Percentiles rank a stretch among this genome's conserved stretches.
These are phyloP conservation scores for Polyergus mexicanus DNA, from an alignment of 1,140 invertebrate species.

Conservation along the genomic window DNA sequence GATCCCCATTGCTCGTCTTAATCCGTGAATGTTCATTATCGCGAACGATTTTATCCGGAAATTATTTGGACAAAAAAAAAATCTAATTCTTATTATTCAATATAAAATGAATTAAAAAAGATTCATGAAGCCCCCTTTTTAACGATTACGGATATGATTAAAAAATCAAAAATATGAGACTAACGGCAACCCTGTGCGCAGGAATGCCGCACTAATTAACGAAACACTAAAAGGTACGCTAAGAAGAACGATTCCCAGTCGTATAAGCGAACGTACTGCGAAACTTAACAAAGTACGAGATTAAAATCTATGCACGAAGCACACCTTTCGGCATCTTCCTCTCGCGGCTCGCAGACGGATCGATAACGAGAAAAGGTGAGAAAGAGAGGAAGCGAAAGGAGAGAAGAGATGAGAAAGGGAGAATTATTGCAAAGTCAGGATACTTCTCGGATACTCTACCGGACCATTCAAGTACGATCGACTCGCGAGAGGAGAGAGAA, in stretches of 20 bases:
- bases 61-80: not conserved
- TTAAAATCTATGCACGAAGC: conserved; percentile 36
- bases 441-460: conserved; percentile 64
- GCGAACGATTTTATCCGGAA: too few relatives aligned
- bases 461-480: conserved; percentile 67
- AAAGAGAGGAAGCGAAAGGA: not conserved
- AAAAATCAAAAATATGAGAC: not conserved
- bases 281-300: conserved; percentile 24
- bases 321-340: conserved; percentile 17
- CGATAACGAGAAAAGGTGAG: conserved; percentile 50
- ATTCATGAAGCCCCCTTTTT: not conserved
- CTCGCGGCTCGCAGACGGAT: conserved; percentile 56
- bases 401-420: not conserved
- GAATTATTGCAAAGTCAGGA: conserved; percentile 74
- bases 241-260: not conserved
- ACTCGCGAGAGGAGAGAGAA: conserved; percentile 36
- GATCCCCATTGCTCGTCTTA: not conserved
- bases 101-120: not conserved
- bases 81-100: not conserved
- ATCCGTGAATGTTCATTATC: not conserved
- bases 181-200: too few relatives aligned
- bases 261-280: conserved; percentile 8
- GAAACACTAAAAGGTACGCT: not conserved
- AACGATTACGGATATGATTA: not conserved
- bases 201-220: not conserved